phyloP scores from a whole-genome alignment of 1,140 invertebrate species.

The Colletes gigas region DNA sequence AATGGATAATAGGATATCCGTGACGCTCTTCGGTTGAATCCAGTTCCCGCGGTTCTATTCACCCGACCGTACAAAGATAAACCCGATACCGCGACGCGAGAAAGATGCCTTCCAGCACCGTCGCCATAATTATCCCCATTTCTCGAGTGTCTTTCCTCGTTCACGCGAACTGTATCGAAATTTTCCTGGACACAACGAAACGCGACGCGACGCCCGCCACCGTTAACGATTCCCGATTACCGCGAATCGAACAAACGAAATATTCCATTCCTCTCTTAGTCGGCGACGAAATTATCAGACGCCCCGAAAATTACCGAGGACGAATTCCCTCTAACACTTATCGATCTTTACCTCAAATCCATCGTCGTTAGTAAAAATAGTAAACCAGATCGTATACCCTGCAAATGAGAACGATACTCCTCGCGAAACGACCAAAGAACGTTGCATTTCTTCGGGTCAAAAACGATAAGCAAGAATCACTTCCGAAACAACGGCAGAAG shows the following conservation, averaged over 20 bases:
- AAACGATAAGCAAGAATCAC: neutral
- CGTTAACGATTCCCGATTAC: neutral
- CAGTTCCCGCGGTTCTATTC: slow-evolving; percentile 40
- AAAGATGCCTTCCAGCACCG: slow-evolving; percentile 18
- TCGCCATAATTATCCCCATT: slow-evolving; percentile 52
- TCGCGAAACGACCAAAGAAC: too few relatives aligned
- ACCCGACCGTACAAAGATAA: slow-evolving; percentile 48
- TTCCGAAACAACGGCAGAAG: neutral
- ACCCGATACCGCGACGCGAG: slow-evolving; percentile 49
- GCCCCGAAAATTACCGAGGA: too few relatives aligned
- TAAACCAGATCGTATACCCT: too few relatives aligned
- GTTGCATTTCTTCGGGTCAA: too few relatives aligned
- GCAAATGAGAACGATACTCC: too few relatives aligned
- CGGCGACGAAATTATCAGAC: too few relatives aligned
- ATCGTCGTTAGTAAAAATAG: too few relatives aligned
- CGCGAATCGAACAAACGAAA: neutral
- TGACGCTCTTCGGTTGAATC: slow-evolving; percentile 46
- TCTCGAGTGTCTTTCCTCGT: slow-evolving; percentile 26
- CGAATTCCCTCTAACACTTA: too few relatives aligned
- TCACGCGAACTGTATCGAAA: slow-evolving; percentile 16
- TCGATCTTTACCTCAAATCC: too few relatives aligned
- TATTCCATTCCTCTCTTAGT: too few relatives aligned
- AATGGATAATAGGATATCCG: slow-evolving; percentile 70
- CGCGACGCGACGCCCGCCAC: too few relatives aligned
- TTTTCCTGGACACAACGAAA: neutral